Base-by-base conservation (phyloP, 2,797 vertebrate genomes). In the Dendrocincla fuliginosa region DNA sequence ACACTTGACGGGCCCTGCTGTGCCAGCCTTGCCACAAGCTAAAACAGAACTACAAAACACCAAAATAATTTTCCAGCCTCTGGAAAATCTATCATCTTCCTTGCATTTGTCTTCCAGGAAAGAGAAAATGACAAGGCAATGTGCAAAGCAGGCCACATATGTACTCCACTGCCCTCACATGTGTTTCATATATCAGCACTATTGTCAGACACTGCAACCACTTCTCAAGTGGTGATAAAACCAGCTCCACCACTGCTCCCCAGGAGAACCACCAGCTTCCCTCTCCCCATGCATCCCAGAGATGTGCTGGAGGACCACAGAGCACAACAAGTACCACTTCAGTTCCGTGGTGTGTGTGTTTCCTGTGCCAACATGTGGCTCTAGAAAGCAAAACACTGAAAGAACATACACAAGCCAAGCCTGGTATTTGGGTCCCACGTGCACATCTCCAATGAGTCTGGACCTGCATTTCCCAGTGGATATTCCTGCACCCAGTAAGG, bases 221-320 rank as follows among this genome's bases (percentile, higher is more conserved):
- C 87, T 94, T 87, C 85, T 69, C 89, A 79, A 86, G 59, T 4
- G 47, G 74, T 74, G 70, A 88, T 79, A 90, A 94, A 93, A 77
- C 30, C 74, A 81, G 49, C 33, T 71, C 67, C 37, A 73, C 24
- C 42, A 17, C 74, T 59, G 63, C 56, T 86, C 12, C 75, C 35
- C 56, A 30, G 83, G 41, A 93, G 56, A 81, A 13, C 24, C 2
- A 2, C 44, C 7, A 10, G 13, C 69, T 61, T 39, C 14, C 41
- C 22, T 70, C 64, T 84, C 64, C 55, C 16, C 3, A 1, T 7
- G 42, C 47, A 33, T 39, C 56, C 77, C 86, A 60, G 63, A 78
- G 49, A 39, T 82, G 64, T 60, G n/a, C 75, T 73, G 79, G 53
- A 69, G 74, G 37, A 42, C 41, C 59, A 32, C 4, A 65, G 59